These are phyloP conservation scores for Hydrochoerus hydrochaeris DNA, from an alignment of 2,113 vertebrate species.

Conservation along the genomic window DNA sequence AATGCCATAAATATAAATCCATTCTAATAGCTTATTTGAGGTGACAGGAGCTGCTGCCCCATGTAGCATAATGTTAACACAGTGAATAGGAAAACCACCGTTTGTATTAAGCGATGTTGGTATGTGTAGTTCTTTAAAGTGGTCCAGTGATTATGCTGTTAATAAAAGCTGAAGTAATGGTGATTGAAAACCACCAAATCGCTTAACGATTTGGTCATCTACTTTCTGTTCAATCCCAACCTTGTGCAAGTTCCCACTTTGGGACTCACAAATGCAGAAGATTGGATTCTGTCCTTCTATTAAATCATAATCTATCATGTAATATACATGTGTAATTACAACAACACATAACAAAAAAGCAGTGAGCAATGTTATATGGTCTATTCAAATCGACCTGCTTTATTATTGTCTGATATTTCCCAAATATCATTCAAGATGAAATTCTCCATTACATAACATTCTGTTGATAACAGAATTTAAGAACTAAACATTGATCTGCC, in stretches of 20 bases:
- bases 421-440: constrained; percentile 9
- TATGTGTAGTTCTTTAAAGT: background rate
- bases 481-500: background rate
- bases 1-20: constrained; percentile 58
- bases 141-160: background rate
- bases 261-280: background rate
- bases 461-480: background rate
- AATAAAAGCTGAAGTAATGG: constrained; percentile 46
- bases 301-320: constrained; percentile 3
- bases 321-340: constrained; percentile 26
- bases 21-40: constrained; percentile 43
- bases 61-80: background rate
- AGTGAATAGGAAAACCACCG: background rate
- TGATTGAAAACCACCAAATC: constrained; percentile 23
- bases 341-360: constrained; percentile 20
- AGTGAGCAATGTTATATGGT: background rate
- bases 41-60: background rate
- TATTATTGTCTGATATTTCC: background rate
- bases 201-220: background rate
- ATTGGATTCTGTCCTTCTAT: constrained; percentile 5
- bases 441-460: constrained; percentile 35
- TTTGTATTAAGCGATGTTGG: background rate
- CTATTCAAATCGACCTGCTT: background rate
- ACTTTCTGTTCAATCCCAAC: background rate
- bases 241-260: background rate